phyloP scores from a whole-genome alignment of 2,797 vertebrate genomes.

The Chaunax sp. region DNA sequence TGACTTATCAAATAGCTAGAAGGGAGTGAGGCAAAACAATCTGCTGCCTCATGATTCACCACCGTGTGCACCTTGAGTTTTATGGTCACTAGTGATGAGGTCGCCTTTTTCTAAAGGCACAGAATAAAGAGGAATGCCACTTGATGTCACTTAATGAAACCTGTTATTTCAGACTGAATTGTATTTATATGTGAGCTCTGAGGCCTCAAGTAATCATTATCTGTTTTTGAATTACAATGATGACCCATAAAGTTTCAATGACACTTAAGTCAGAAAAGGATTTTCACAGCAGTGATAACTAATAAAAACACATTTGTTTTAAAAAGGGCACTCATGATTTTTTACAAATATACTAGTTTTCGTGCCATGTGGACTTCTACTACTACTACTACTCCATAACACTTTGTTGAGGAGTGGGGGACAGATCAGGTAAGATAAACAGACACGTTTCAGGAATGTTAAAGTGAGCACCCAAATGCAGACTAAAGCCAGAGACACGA shows the following conservation, averaged over 20 bases:
- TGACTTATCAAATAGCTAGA: slow-evolving; percentile 43
- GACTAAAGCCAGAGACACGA: no score
- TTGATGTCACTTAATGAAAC: slow-evolving; percentile 48
- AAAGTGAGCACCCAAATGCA: no score
- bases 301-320: slow-evolving; percentile 6
- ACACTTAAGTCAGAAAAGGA: not conserved
- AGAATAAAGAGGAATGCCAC: slow-evolving; percentile 62
- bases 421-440: no score
- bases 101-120: slow-evolving; percentile 22
- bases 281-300: not conserved
- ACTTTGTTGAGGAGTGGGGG: no score
- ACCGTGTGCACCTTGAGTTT: not conserved
- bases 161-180: slow-evolving; percentile 56
- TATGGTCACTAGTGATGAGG: slow-evolving; percentile 16
- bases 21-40: slow-evolving; percentile 28
- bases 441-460: no score
- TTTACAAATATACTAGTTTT: no score
- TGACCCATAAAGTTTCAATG: slow-evolving; percentile 6
- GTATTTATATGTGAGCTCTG: slow-evolving; percentile 26
- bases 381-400: no score
- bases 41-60: slow-evolving; percentile 17
- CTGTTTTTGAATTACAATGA: slow-evolving; percentile 1
- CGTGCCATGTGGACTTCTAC: no score
- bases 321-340: not conserved
- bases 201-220: slow-evolving; percentile 33